A percentile compares a stretch with the other conserved stretches of the same genome.
phyloP scores from a whole-genome alignment of 2,797 vertebrate genomes.

The Enteromius afrohamiltoni region DNA sequence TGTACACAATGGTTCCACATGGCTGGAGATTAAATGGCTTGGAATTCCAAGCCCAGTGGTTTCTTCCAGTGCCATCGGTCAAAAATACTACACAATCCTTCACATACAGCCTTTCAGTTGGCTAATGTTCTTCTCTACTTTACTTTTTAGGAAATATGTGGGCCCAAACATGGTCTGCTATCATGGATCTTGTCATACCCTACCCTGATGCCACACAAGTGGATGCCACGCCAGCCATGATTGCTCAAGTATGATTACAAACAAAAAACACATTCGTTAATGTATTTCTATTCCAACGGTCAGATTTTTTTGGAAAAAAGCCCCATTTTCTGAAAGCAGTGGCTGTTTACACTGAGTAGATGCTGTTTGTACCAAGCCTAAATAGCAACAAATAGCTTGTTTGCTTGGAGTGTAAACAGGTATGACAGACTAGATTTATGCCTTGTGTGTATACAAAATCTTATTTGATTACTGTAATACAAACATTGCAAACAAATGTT shows the following conservation, averaged over 20 bases:
- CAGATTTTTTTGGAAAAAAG: neutral
- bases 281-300: neutral
- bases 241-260: conserved; percentile 78
- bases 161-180: conserved; percentile 96
- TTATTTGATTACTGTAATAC: neutral
- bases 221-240: conserved; percentile 94
- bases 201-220: conserved; percentile 87
- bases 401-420: neutral
- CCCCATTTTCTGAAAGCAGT: neutral
- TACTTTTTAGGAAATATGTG: conserved; percentile 93
- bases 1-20: conserved; percentile 66
- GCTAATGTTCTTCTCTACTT: neutral
- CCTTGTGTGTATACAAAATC: neutral
- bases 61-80: conserved; percentile 52
- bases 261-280: neutral
- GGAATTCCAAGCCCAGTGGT: conserved; percentile 61
- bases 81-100: conserved; percentile 28
- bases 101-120: neutral
- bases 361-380: neutral
- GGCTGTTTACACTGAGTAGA: neutral
- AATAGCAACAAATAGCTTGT: conserved; percentile 1
- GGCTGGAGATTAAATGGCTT: conserved; percentile 57
- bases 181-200: conserved; percentile 88
- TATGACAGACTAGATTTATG: too few relatives aligned
- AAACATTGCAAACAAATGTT: neutral